These are phyloP conservation scores for Iguana delicatissima DNA, from an alignment of 2,797 vertebrate genomes.

Conservation along the genomic window DNA sequence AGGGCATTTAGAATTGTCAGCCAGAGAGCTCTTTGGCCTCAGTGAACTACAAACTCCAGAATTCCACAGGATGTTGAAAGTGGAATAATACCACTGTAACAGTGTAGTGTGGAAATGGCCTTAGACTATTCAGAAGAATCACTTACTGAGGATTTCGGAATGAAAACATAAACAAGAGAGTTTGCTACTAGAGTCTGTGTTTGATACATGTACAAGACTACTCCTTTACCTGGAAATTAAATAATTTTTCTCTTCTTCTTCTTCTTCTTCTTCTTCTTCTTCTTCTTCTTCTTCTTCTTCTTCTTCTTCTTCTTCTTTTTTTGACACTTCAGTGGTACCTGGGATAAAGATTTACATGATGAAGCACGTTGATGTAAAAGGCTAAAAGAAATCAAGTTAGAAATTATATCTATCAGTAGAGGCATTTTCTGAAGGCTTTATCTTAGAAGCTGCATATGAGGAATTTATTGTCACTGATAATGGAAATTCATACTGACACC, in stretches of 20 bases:
- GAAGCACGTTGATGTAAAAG: constrained; percentile 25
- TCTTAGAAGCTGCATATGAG: not conserved
- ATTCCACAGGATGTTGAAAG: no score
- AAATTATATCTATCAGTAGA: not conserved
- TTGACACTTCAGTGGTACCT: not conserved
- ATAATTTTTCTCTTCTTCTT: not conserved
- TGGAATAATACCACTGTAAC: no score
- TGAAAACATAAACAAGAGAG: not conserved
- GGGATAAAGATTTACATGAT: constrained; percentile 16
- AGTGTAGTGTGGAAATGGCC: no score
- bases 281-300: not conserved
- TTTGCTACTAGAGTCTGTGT: not conserved
- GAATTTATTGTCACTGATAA: constrained; percentile 34
- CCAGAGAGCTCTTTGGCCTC: no score
- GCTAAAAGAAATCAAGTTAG: constrained; percentile 3
- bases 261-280: not conserved
- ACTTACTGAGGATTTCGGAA: constrained; percentile 12
- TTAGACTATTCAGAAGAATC: not conserved
- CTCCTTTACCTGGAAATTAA: not conserved
- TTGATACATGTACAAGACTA: constrained; percentile 1
- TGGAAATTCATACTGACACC: constrained; percentile 35
- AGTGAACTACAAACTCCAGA: no score
- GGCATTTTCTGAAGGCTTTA: constrained; percentile 6
- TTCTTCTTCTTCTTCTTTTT: constrained; percentile 1
- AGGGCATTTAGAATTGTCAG: no score